Base-by-base conservation (phyloP, 2,888 invertebrate species). In the Myopa testacea region DNA sequence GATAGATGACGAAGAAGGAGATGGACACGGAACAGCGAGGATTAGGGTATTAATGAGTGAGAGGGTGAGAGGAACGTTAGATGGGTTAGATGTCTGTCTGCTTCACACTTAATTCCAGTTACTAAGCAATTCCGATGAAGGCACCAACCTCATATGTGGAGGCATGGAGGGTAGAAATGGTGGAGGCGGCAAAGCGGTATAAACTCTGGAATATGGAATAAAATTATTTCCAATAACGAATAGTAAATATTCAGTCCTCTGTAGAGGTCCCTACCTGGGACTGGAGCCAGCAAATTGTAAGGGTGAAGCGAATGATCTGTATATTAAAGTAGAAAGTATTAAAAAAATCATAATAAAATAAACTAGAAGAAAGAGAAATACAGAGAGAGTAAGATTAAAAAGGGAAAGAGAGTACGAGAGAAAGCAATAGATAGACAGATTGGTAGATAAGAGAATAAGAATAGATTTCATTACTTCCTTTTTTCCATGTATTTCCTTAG, bases 101-200 rank as follows among this genome's bases (percentile, higher is more conserved):
- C 10, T 4, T 26, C 14, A 34, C 19, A 60, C 4, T 19, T 67
- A 75, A n/a, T 75, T 68, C 88, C 87, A 87, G 80, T 84, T 84
- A 80, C 82, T 83, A 8, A 83, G 78, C 14, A 84, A 75, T 73
- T 82, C 79, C 14, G 82, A 70, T 26, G 82, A 86, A 60, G 85
- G 85, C 80, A 87, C 82, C 62, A 87, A 77, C 70, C 84, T 84
- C 14, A 87, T 77, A 0, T 84, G 85, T 12, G 78, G 82, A 50
- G 84, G 83, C 19, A 81, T 76, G 68, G 81, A 81, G 65, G 81
- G 81, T 76, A 87, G 82, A 75, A 85, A 86, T 45, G 83, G 81
- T 10, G 85, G 82, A 16, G 86, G 81, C 16, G 86, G 84, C n/a
- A 81, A 84, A 4, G 81, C 79, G 38, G 65, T 38, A 34, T 34